These are phyloP conservation scores for Ianthella basta DNA, from an alignment of 37 sponge, comb jelly and placozoan genomes.

Conservation along the genomic window DNA sequence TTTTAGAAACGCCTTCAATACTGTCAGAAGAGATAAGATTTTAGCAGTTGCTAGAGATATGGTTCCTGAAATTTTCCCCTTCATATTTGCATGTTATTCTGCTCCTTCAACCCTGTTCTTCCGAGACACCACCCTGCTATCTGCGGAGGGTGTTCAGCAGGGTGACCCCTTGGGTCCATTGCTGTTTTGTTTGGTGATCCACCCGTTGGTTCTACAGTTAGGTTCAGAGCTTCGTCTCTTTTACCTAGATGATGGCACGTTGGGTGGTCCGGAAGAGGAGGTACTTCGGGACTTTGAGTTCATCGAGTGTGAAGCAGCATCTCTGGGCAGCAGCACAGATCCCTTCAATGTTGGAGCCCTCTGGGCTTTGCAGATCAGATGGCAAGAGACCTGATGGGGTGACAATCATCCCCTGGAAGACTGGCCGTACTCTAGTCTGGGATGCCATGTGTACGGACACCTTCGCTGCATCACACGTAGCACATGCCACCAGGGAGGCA, in stretches of 20 bases:
- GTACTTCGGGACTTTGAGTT: no score
- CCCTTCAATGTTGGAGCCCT: conserved; percentile 34
- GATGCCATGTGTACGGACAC: background rate
- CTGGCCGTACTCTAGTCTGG: background rate
- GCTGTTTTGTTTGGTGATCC: conserved; percentile 4
- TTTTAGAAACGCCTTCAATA: conserved; percentile 5
- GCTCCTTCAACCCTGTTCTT: conserved; percentile 2
- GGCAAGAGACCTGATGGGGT: conserved; percentile 46
- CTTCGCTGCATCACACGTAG: background rate
- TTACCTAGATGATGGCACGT: background rate
- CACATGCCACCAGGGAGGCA: background rate
- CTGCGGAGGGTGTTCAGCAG: no score
- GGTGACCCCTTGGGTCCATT: conserved; percentile 22
- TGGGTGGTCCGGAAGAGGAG: background rate
- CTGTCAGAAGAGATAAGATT: conserved; percentile 1
- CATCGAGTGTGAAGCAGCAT: no score
- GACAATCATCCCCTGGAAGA: conserved; percentile 20
- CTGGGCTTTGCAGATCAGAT: conserved; percentile 30
- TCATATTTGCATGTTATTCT: background rate
- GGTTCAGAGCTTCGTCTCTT: background rate
- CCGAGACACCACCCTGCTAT: conserved; percentile 1
- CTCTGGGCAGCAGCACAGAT: no score
- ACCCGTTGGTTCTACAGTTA: background rate
- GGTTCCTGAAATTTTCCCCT: conserved; percentile 1
- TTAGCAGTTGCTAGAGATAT: background rate